Evolutionary conservation across 2,888 invertebrate genomes (phyloP).

Genomic region (Ennomos quercinarius): DNA sequence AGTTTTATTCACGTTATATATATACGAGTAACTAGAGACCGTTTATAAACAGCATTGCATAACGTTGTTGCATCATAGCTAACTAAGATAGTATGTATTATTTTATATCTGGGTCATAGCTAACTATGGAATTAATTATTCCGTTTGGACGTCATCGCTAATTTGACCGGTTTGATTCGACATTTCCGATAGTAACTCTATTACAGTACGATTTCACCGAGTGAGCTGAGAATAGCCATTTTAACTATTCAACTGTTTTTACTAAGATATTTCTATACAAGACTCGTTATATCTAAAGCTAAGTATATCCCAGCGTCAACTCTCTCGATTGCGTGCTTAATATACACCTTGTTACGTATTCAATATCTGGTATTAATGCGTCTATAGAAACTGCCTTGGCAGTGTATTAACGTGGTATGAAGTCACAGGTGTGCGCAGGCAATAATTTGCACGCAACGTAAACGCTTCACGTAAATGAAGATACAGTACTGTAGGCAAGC

Average conservation of each 20-base stretch:
- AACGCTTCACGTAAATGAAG: slow-evolving; percentile 67
- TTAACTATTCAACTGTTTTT: slow-evolving; percentile 1
- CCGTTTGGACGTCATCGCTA: too few relatives aligned
- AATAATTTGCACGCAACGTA: slow-evolving; percentile 69
- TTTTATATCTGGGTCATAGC: too few relatives aligned
- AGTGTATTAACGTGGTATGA: slow-evolving; percentile 43
- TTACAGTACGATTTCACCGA: too few relatives aligned
- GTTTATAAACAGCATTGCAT: too few relatives aligned
- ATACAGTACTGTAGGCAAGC: slow-evolving; percentile 57
- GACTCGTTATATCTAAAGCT: background rate
- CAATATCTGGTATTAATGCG: slow-evolving; percentile 42
- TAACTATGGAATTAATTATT: too few relatives aligned
- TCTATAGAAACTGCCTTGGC: slow-evolving; percentile 45
- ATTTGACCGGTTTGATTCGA: too few relatives aligned
- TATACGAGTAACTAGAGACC: too few relatives aligned
- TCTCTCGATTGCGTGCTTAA: slow-evolving; percentile 33
- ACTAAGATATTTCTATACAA: too few relatives aligned
- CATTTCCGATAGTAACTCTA: too few relatives aligned
- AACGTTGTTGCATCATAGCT: too few relatives aligned
- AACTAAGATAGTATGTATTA: too few relatives aligned
- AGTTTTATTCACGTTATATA: too few relatives aligned
- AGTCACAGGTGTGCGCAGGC: slow-evolving; percentile 67
- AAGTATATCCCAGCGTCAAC: slow-evolving; percentile 22
- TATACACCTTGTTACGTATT: slow-evolving; percentile 31
- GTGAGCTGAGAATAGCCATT: background rate